Percentiles rank a stretch among this genome's conserved stretches.
Evolutionary conservation across 1,140 invertebrate species (phyloP).

Genomic region (Zaprionus inermis): DNA sequence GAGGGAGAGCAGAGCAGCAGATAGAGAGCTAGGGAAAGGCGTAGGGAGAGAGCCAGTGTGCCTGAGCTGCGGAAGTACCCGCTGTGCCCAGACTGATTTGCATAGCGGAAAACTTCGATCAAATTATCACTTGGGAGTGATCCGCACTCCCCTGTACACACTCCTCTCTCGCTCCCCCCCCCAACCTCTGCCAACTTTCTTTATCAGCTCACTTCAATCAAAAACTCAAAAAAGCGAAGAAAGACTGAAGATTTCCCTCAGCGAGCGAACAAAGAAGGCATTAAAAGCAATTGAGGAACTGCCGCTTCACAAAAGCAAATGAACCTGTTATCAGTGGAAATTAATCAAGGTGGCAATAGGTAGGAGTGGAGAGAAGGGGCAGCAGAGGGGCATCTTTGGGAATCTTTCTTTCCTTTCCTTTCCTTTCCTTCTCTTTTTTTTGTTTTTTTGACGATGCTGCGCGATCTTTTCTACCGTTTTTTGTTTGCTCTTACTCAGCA

Average conservation of each 20-base stretch:
- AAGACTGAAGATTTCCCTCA: background rate
- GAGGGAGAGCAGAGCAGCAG: no score
- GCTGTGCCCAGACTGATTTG: constrained; percentile 30
- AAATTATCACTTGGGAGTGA: constrained; percentile 43
- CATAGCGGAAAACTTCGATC: constrained; percentile 45
- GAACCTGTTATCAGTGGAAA: constrained; percentile 82
- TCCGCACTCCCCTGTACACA: background rate
- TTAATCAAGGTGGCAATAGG: constrained; percentile 64
- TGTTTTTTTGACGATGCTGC: background rate
- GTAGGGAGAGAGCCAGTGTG: background rate
- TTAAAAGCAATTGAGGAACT: constrained; percentile 73
- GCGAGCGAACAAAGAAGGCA: constrained; percentile 12
- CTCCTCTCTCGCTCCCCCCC: background rate
- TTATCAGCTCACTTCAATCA: constrained; percentile 55
- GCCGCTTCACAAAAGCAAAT: constrained; percentile 81
- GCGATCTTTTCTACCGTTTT: constrained; percentile 24
- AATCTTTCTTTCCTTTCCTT: constrained; percentile 7
- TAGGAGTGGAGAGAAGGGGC: background rate
- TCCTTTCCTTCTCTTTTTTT: constrained; percentile 3
- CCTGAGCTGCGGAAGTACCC: constrained; percentile 20
- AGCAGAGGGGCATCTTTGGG: background rate
- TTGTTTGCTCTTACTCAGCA: constrained; percentile 78
- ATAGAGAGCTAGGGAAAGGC: background rate
- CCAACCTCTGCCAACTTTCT: background rate
- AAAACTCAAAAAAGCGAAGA: constrained; percentile 6